Evolutionary conservation across 2,888 invertebrate species (phyloP), one percentile per base, ranked within the genome.

Genomic region (Heliconius ismenius): DNA sequence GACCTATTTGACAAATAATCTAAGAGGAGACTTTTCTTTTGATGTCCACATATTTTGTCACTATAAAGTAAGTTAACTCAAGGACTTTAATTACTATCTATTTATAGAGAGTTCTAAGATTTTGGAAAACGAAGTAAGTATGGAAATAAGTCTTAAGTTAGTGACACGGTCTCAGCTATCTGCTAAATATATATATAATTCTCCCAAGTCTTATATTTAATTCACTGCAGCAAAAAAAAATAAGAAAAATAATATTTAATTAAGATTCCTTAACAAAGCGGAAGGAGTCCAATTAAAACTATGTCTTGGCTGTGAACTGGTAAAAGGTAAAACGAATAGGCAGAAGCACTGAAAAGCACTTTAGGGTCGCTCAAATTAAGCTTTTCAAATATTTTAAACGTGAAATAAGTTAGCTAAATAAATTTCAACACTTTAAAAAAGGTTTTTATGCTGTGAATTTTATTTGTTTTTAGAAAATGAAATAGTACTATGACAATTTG

Each of bases 221-320:
- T 82, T 82, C 81, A 83, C 84, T 83, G 81, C 84, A 86, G 87
- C 86, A 87, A 83, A 86, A 88, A 86, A 86, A 85, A 86, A n/a
- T n/a, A 89, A 89, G 49, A 49, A 49, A 49, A 49, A 18, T 49
- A 49, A 87, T 88, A 87, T 86, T 88, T 85, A 90, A 90, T 89
- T 89, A 89, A 85, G 82, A 83, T 83, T 86, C 86, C 83, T 86
- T 86, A 86, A 88, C 81, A 86, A 89, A 88, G 85, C 86, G 89
- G 88, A 89, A 89, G 86, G 84, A 87, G 86, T 87, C 88, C 88
- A 91, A 91, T 91, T 91, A 91, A 91, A 91, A 90, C 88, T 90
- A 90, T 90, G 90, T 90, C 91, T 87, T 88, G 85, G 85, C 81
- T 77, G 81, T 82, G 82, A 83, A 84, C 86, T 84, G 87, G 84